phyloP scores from a whole-genome alignment of 2,797 vertebrate species.

The Crocodylus rhombifer region DNA sequence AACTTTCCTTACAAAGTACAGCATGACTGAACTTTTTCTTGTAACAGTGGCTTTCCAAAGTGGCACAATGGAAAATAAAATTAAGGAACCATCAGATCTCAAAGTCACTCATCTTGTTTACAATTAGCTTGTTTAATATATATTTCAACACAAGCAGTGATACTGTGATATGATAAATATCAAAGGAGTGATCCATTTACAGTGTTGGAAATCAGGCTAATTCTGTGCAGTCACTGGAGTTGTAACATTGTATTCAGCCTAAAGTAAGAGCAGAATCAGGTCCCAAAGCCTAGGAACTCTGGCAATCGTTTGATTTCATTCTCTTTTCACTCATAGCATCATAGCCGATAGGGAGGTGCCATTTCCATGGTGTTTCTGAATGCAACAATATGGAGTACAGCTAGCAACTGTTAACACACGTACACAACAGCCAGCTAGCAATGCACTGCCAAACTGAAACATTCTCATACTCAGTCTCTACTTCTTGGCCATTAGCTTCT shows the following conservation, averaged over 20 bases:
- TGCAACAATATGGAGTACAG: slow-evolving; percentile 79
- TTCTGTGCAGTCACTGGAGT: not conserved
- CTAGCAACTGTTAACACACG: slow-evolving; percentile 76
- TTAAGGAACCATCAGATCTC: not conserved
- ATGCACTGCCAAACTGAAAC: slow-evolving; percentile 82
- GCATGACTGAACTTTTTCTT: not conserved
- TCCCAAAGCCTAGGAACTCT: not conserved
- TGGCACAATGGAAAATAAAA: not conserved
- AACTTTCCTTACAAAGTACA: not conserved
- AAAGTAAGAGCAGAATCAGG: not conserved
- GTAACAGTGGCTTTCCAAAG: not conserved
- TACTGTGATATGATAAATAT: not conserved
- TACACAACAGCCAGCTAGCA: slow-evolving; percentile 83
- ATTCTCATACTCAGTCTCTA: not conserved
- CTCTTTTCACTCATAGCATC: no score
- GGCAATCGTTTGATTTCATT: not conserved
- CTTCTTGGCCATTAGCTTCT: not conserved
- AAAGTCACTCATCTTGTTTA: not conserved
- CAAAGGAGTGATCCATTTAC: not conserved
- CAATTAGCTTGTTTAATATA: not conserved
- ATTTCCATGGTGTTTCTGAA: slow-evolving; percentile 19
- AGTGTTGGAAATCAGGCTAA: not conserved
- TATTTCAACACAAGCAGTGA: not conserved
- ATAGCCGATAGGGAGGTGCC: slow-evolving; percentile 46
- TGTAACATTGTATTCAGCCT: not conserved